Evolutionary conservation across 2,888 invertebrate species (phyloP).

Genomic region (Hirudinaria manillensis): DNA sequence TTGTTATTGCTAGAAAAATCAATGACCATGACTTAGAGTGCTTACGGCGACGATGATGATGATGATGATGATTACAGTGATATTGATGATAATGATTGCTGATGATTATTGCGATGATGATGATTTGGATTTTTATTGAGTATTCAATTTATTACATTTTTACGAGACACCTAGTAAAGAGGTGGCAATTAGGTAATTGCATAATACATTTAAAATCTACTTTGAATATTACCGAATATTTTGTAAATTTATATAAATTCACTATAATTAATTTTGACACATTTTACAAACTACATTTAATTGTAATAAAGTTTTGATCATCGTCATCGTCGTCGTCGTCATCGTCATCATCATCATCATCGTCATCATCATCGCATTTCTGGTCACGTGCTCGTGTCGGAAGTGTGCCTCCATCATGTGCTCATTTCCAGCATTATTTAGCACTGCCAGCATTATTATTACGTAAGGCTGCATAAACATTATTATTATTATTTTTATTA

Average conservation of each 20-base stretch:
- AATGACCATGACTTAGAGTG: too few relatives aligned
- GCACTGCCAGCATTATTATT: background rate
- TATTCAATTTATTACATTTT: too few relatives aligned
- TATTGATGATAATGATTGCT: constrained; percentile 36
- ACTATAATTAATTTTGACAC: too few relatives aligned
- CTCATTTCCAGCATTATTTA: too few relatives aligned
- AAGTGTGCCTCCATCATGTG: constrained; percentile 19
- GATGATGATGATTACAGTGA: constrained; percentile 43
- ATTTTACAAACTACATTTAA: too few relatives aligned
- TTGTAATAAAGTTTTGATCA: background rate
- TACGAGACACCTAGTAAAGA: too few relatives aligned
- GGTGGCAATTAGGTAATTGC: too few relatives aligned
- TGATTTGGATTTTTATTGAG: background rate
- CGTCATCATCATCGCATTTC: constrained; percentile 19
- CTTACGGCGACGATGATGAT: constrained; percentile 34
- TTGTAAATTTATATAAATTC: too few relatives aligned
- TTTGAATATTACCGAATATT: too few relatives aligned
- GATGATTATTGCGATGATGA: constrained; percentile 21
- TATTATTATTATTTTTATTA: too few relatives aligned
- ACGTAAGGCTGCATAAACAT: background rate
- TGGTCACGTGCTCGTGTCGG: constrained; percentile 29
- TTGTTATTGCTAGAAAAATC: too few relatives aligned
- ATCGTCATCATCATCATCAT: constrained; percentile 22
- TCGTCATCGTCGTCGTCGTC: constrained; percentile 15
- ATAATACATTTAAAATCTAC: too few relatives aligned